These are phyloP conservation scores for Pelobates fuscus DNA, from an alignment of 2,113 vertebrate genomes.

Conservation along the genomic window DNA sequence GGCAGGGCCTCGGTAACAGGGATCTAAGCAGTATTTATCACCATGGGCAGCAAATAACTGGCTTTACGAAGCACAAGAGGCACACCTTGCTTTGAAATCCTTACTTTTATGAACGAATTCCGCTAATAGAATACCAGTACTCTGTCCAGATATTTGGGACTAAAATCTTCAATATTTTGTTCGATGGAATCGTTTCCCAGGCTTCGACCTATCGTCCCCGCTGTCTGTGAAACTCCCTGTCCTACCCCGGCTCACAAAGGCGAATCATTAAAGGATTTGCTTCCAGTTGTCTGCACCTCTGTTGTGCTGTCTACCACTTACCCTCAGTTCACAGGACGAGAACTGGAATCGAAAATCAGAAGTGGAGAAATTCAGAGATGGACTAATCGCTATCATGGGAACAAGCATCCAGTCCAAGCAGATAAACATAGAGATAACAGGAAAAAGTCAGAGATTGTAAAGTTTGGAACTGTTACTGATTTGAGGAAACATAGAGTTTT, in stretches of 20 bases:
- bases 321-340: conserved; percentile 16
- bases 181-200: conserved; percentile 13
- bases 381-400: no score
- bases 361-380: conserved; percentile 9
- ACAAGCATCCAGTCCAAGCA: neutral
- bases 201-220: neutral
- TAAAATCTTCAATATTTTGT: no score
- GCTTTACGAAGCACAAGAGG: neutral
- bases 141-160: no score
- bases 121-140: no score
- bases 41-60: neutral
- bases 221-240: conserved; percentile 7
- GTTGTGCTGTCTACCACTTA: conserved; percentile 21
- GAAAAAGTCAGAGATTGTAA: neutral
- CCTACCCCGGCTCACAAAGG: conserved; percentile 13
- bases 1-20: neutral
- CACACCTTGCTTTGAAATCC: no score
- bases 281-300: conserved; percentile 28
- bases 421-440: neutral
- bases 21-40: neutral
- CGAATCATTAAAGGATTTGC: conserved; percentile 10
- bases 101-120: no score
- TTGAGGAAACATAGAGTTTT: neutral
- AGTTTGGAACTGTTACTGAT: neutral
- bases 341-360: conserved; percentile 5